A percentile compares a stretch with the other conserved stretches of the same genome.
phyloP scores from a whole-genome alignment of 2,113 vertebrate species.

The Aleadryas rufinucha region DNA sequence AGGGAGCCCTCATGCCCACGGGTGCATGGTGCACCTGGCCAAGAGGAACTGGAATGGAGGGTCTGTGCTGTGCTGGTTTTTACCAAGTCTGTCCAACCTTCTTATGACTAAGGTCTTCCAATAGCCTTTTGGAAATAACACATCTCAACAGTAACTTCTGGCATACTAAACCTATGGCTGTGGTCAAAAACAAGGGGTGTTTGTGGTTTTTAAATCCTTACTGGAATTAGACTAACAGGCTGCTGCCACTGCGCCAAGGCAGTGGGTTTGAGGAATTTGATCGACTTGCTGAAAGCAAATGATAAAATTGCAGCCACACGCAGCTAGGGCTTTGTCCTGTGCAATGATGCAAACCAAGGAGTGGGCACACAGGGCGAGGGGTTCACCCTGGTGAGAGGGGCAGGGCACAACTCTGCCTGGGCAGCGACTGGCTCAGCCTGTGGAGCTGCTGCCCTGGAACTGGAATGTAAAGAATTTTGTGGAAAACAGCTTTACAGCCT shows the following conservation, averaged over 20 bases:
- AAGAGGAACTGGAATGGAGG: neutral
- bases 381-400: neutral
- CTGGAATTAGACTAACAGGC: neutral
- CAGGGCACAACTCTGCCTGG: neutral
- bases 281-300: neutral
- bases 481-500: neutral
- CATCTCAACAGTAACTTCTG: slow-evolving; percentile 47
- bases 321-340: neutral
- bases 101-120: neutral
- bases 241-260: neutral
- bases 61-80: neutral
- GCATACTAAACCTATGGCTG: neutral
- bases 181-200: neutral
- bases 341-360: rapidly evolving
- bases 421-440: rapidly evolving
- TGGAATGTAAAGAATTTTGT: neutral
- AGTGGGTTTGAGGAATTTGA: neutral
- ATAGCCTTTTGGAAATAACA: slow-evolving; percentile 25
- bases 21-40: neutral
- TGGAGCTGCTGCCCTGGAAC: neutral
- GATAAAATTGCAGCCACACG: rapidly evolving
- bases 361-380: rapidly evolving
- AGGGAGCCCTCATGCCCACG: neutral
- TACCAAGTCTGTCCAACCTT: neutral
- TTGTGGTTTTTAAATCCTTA: neutral